Evolutionary conservation across 1,140 invertebrate species (phyloP).

Genomic region (Musca vetustissima): DNA sequence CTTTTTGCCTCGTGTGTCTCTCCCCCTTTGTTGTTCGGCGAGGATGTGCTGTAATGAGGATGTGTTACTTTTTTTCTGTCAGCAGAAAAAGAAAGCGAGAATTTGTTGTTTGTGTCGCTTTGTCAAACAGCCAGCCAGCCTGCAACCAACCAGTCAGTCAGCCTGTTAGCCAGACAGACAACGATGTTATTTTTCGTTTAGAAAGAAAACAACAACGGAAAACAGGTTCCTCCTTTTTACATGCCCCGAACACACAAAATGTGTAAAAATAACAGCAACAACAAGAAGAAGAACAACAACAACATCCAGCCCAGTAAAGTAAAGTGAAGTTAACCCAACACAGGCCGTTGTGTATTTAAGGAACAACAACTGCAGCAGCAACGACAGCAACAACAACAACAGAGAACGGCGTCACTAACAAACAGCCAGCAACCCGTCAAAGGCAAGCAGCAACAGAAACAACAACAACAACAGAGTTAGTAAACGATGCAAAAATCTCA

Average conservation of each 20-base stretch:
- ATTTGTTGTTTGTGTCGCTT: too few species aligned
- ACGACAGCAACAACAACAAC: too few species aligned
- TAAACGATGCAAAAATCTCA: constrained; percentile 17
- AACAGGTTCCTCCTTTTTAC: constrained; percentile 18
- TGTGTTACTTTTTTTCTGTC: constrained; percentile 10
- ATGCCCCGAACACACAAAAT: not conserved
- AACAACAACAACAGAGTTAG: constrained; percentile 23
- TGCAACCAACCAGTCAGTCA: too few species aligned
- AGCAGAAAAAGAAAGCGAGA: constrained; percentile 24
- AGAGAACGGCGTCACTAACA: not conserved
- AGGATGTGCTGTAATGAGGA: constrained; percentile 5
- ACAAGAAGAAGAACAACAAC: constrained; percentile 6
- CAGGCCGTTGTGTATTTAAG: constrained; percentile 6
- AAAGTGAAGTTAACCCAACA: constrained; percentile 6
- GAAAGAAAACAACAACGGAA: not conserved
- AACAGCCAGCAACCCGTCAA: too few species aligned
- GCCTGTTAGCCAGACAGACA: not conserved
- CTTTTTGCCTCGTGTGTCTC: too few species aligned
- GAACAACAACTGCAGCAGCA: constrained; percentile 4
- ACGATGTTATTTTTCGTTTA: too few species aligned
- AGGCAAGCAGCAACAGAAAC: constrained; percentile 25
- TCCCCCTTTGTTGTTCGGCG: not conserved
- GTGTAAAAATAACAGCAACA: constrained; percentile 17
- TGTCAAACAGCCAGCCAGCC: too few species aligned
- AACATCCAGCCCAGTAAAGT: too few species aligned